phyloP scores from a whole-genome alignment of 2,888 invertebrate species.

The Apoderus coryli region DNA sequence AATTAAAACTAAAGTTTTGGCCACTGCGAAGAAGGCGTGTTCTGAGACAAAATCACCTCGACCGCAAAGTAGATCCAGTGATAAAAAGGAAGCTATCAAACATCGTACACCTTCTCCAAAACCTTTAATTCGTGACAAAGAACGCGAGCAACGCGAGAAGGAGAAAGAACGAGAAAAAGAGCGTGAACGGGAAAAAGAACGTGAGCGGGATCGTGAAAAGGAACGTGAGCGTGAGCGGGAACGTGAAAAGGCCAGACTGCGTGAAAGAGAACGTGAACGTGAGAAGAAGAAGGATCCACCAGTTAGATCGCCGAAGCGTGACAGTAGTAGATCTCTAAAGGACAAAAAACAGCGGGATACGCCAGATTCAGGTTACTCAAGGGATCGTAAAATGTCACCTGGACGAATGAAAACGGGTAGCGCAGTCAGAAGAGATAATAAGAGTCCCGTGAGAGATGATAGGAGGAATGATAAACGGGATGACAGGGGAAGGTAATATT shows the following conservation, averaged over 20 bases:
- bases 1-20: conserved; percentile 25
- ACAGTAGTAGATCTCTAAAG: conserved; percentile 21
- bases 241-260: conserved; percentile 27
- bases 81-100: conserved; percentile 30
- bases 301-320: conserved; percentile 29
- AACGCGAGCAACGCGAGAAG: conserved; percentile 31
- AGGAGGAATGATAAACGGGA: conserved; percentile 30
- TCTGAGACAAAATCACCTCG: conserved; percentile 27
- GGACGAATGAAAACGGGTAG: conserved; percentile 24
- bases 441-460: conserved; percentile 34
- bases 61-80: conserved; percentile 24
- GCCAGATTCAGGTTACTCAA: conserved; percentile 31
- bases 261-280: conserved; percentile 31
- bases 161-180: conserved; percentile 30
- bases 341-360: conserved; percentile 30
- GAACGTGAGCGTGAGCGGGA: conserved; percentile 29
- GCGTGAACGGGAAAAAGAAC: conserved; percentile 29
- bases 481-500: conserved; percentile 35
- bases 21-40: conserved; percentile 20
- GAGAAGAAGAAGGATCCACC: conserved; percentile 36
- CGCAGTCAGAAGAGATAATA: conserved; percentile 25
- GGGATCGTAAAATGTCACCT: conserved; percentile 28
- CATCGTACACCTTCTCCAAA: conserved; percentile 32
- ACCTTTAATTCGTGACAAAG: conserved; percentile 23
- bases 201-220: conserved; percentile 38